phyloP scores from a whole-genome alignment of 2,888 invertebrate species.

The Ochropleura plecta region DNA sequence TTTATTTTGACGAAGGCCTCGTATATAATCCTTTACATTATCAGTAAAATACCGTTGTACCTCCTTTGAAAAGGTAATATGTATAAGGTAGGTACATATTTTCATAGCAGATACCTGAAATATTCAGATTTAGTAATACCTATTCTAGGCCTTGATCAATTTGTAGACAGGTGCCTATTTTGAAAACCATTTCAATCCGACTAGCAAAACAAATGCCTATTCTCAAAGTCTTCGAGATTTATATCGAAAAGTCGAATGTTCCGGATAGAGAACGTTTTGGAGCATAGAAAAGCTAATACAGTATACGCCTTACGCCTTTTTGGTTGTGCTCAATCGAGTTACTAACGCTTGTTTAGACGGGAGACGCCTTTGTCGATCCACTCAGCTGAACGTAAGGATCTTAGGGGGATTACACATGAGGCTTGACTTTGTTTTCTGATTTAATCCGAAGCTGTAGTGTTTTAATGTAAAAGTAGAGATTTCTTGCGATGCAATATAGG shows the following conservation, averaged over 20 bases:
- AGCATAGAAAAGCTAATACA: slow-evolving; percentile 57
- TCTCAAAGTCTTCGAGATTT: slow-evolving; percentile 9
- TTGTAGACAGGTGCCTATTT: slow-evolving; percentile 32
- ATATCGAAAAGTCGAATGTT: slow-evolving; percentile 24
- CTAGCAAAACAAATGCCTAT: slow-evolving; percentile 21
- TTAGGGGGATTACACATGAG: slow-evolving; percentile 58
- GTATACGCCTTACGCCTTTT: slow-evolving; percentile 66
- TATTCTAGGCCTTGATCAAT: slow-evolving; percentile 45
- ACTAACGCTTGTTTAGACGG: slow-evolving; percentile 75
- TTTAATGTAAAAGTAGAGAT: background rate
- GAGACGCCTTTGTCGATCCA: slow-evolving; percentile 72
- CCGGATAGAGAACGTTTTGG: slow-evolving; percentile 29
- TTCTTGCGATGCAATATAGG: background rate
- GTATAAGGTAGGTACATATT: slow-evolving; percentile 4
- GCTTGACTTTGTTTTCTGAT: slow-evolving; percentile 25
- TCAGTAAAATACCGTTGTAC: slow-evolving; percentile 23
- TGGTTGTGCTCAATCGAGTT: slow-evolving; percentile 77
- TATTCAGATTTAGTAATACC: slow-evolving; percentile 28
- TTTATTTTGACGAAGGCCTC: slow-evolving; percentile 18
- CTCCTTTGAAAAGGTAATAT: slow-evolving; percentile 2
- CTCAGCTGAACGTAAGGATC: slow-evolving; percentile 69
- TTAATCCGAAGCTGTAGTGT: slow-evolving; percentile 30
- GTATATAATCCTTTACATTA: slow-evolving; percentile 6
- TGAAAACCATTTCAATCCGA: slow-evolving; percentile 5
- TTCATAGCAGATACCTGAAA: slow-evolving; percentile 19